Evolutionary conservation across 2,888 invertebrate genomes (phyloP).

Genomic region (Scaptomyza reducta): DNA sequence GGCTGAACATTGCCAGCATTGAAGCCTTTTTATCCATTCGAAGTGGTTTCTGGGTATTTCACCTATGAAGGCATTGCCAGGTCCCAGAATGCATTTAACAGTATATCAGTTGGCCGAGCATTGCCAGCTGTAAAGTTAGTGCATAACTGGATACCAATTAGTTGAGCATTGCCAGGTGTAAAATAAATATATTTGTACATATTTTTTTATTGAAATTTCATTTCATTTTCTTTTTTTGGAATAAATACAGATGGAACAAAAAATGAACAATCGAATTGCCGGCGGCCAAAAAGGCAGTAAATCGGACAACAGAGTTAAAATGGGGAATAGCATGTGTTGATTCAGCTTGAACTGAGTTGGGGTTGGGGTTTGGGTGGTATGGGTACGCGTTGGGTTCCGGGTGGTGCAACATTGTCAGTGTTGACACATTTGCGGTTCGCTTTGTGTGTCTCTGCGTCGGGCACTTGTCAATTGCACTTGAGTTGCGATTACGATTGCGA

Average conservation of each 20-base stretch:
- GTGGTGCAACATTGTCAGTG: conserved; percentile 12
- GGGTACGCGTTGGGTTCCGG: not conserved
- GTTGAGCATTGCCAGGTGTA: not conserved
- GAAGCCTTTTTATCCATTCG: too few species aligned
- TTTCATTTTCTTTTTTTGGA: conserved; percentile 4
- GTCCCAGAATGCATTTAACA: not conserved
- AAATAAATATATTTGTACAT: conserved; percentile 2
- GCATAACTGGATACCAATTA: not conserved
- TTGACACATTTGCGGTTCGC: conserved; percentile 33
- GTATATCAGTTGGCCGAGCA: not conserved
- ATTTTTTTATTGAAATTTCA: not conserved
- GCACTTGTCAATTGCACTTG: conserved; percentile 56
- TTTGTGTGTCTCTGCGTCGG: conserved; percentile 15
- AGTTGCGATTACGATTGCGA: conserved; percentile 18
- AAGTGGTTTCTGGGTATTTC: too few species aligned
- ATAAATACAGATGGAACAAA: conserved; percentile 21
- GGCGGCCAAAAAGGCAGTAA: not conserved
- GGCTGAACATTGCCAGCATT: not conserved
- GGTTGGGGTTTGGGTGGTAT: too few species aligned
- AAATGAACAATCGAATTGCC: conserved; percentile 34
- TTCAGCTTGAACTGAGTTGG: not conserved
- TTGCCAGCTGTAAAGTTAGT: not conserved
- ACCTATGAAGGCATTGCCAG: not conserved
- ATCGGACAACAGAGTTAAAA: not conserved
- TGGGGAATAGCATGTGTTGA: not conserved